Evolutionary conservation across 92 coral and sea anemone genomes (phyloP).

Genomic region (Epizoanthus ramosus): DNA sequence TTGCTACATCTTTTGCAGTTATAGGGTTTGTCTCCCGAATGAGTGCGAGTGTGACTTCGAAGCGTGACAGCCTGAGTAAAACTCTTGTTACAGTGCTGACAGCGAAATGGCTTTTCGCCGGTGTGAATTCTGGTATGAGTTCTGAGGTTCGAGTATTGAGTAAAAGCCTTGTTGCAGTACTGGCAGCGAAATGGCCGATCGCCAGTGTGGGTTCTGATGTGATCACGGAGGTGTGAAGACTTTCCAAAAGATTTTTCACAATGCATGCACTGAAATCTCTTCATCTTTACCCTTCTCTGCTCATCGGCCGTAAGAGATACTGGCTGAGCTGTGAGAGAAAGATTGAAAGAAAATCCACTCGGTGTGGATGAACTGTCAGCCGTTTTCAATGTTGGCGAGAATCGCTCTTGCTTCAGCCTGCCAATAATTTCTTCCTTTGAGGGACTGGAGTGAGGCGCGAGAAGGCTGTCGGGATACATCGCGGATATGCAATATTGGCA

Average conservation of each 20-base stretch:
- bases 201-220: constrained; percentile 98
- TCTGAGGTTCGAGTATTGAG: constrained; percentile 96
- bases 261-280: constrained; percentile 96
- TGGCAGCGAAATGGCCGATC: constrained; percentile 97
- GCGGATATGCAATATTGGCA: constrained; percentile 85
- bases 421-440: constrained; percentile 75
- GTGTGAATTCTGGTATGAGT: constrained; percentile 99
- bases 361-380: constrained; percentile 53
- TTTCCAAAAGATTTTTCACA: constrained; percentile 99
- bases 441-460: constrained; percentile 62
- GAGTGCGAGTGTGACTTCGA: constrained; percentile 98
- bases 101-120: constrained; percentile 95
- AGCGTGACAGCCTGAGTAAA: constrained; percentile 98
- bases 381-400: constrained; percentile 69
- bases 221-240: constrained; percentile 99
- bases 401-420: constrained; percentile 72
- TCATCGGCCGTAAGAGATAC: constrained; percentile 69
- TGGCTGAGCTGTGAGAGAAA: constrained; percentile 72
- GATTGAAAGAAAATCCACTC: constrained; percentile 69
- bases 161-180: constrained; percentile 94
- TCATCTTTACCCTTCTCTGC: constrained; percentile 78
- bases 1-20: constrained; percentile 93
- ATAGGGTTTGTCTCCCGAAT: constrained; percentile 93
- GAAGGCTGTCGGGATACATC: constrained; percentile 85
- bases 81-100: constrained; percentile 93